phyloP scores from a whole-genome alignment of 2,888 invertebrate genomes.

The Drosophila prostipennis region DNA sequence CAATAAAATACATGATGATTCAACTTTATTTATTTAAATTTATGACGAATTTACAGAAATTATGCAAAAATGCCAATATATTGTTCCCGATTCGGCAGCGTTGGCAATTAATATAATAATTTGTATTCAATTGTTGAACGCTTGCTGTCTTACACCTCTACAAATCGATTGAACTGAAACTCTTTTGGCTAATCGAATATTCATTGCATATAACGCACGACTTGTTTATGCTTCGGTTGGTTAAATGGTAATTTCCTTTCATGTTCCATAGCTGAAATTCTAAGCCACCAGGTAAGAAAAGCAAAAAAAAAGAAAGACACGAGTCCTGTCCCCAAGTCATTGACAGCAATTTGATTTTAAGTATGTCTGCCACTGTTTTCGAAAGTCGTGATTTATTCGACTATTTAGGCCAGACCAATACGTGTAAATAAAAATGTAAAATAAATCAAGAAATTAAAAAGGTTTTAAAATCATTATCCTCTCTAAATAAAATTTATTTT shows the following conservation, averaged over 20 bases:
- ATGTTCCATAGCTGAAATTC: constrained; percentile 69
- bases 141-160: constrained; percentile 51
- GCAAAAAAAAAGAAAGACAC: constrained; percentile 53
- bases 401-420: constrained; percentile 29
- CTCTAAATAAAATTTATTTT: too few relatives aligned
- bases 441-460: not conserved
- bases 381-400: constrained; percentile 30
- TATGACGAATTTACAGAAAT: too few relatives aligned
- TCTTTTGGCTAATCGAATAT: constrained; percentile 65
- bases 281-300: constrained; percentile 48
- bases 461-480: too few relatives aligned
- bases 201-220: constrained; percentile 66
- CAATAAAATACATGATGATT: too few relatives aligned
- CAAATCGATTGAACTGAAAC: constrained; percentile 31
- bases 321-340: constrained; percentile 73
- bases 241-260: constrained; percentile 63
- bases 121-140: constrained; percentile 56
- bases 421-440: not conserved
- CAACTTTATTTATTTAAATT: too few relatives aligned
- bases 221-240: constrained; percentile 55
- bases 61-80: not conserved
- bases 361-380: constrained; percentile 19
- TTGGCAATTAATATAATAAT: constrained; percentile 47
- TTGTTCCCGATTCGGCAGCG: not conserved
- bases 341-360: constrained; percentile 56